These are phyloP conservation scores for Phymastichus coffea DNA, from an alignment of 1,140 invertebrate species.

Conservation along the genomic window DNA sequence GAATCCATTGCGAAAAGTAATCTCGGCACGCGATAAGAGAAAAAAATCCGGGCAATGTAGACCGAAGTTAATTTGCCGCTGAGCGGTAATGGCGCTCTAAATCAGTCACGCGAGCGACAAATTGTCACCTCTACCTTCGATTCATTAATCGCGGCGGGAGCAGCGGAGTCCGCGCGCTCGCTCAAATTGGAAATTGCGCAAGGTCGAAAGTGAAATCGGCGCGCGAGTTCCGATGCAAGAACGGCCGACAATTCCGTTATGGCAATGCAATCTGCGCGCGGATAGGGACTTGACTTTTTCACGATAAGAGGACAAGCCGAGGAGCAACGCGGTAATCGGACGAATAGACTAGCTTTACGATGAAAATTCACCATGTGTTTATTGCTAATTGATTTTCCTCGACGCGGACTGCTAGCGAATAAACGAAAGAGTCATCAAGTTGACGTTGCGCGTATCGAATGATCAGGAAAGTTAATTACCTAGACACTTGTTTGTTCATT, in stretches of 20 bases:
- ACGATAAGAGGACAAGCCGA: too few relatives aligned
- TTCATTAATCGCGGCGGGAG: too few relatives aligned
- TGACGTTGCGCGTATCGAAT: neutral
- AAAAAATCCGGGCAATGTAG: too few relatives aligned
- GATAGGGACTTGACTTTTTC: too few relatives aligned
- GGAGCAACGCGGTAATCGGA: too few relatives aligned
- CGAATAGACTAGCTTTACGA: too few relatives aligned
- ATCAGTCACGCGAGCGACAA: neutral
- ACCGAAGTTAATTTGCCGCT: too few relatives aligned
- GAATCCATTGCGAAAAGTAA: too few relatives aligned
- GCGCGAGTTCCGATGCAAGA: too few relatives aligned
- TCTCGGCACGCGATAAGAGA: too few relatives aligned
- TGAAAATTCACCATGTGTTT: constrained; percentile 10
- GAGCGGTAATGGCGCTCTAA: neutral
- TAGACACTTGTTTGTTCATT: too few relatives aligned
- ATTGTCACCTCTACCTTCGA: neutral
- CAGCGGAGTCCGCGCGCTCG: neutral
- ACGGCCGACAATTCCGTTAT: neutral
- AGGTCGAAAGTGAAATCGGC: neutral
- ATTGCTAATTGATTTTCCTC: constrained; percentile 11
- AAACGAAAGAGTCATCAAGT: neutral
- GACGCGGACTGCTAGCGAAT: too few relatives aligned
- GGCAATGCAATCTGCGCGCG: neutral
- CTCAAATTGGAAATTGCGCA: constrained; percentile 10
- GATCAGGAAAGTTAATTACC: neutral